Conservation (phyloP, 92 coral and sea anemone species). For the Heteractis magnifica region DNA sequence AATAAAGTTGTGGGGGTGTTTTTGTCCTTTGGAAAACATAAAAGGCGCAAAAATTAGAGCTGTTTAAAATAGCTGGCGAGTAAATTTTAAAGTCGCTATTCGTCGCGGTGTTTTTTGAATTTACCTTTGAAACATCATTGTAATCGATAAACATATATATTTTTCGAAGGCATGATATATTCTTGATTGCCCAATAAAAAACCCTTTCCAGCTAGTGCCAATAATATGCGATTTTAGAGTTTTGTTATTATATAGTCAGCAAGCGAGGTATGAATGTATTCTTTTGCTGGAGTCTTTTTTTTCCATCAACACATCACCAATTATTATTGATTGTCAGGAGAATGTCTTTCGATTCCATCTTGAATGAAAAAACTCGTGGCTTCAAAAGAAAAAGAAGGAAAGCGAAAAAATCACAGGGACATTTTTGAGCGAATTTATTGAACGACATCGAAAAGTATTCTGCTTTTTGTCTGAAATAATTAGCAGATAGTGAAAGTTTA, state of each 20-base stretch:
- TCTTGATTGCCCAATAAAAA: neutral
- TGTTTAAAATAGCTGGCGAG: neutral
- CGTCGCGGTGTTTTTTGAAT: conserved; percentile 6
- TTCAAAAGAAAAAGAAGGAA: neutral
- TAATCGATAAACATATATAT: neutral
- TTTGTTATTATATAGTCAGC: neutral
- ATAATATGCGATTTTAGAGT: neutral
- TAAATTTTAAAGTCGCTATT: neutral
- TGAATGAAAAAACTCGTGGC: neutral
- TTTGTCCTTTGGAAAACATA: conserved; percentile 2
- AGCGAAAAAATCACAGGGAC: neutral
- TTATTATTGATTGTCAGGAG: conserved; percentile 1
- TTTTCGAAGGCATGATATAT: neutral
- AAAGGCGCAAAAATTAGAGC: neutral
- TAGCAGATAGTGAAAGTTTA: neutral
- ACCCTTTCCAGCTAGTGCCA: neutral
- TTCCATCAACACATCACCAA: conserved; percentile 2
- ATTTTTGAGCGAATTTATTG: neutral
- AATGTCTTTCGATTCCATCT: neutral
- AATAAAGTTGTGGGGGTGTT: neutral
- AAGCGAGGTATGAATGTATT: conserved; percentile 1
- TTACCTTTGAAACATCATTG: neutral
- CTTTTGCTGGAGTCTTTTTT: neutral
- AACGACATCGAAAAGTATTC: neutral
- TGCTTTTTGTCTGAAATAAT: neutral